Base-by-base conservation (phyloP, 2,113 vertebrate genomes). In the Bambusicola thoracicus region DNA sequence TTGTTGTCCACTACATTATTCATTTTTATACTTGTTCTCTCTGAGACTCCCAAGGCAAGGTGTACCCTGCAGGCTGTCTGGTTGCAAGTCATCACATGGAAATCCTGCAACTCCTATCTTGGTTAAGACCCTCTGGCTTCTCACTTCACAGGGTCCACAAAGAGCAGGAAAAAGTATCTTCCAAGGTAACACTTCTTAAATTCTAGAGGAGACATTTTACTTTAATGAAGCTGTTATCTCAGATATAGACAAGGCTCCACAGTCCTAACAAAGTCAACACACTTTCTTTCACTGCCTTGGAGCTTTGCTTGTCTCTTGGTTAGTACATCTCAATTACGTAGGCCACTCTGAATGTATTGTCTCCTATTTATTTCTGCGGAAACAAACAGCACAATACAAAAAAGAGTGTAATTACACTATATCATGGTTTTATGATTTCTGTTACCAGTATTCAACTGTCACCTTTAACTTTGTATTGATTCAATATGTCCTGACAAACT, bases 201-300 rank as follows among this genome's bases (percentile, higher is more conserved):
- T 12, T 15, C 25, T 44, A 29, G 53, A n/a, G 29, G 12, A 48
- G 43, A 13, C 7, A 8, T 7, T 10, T 4, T 20, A 40, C 62
- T 82, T 74, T 56, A 53, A 63, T 30, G 41, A 21, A 14, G 43
- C 46, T 5, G 1, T 82, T 65, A 17, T 29, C 41, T 85, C 24
- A 43, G 13, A 38, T 43, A 49, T 0, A 51, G 58, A 65, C 1
- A 2, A 24, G 8, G 24, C 55, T 79, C 0, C 48, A 17, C 12
- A 25, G 8, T 61, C 25, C 25, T 68, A 48, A 20, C 32, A 63
- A 36, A 10, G 53, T 6, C 38, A 30, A 8, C 14, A 7, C 10
- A 58, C 59, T 59, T 51, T 15, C 11, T 86, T n/a, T 53, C 53
- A 12, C 11, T 66, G 15, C 27, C 53, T 48, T 51, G 10, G 17